These are phyloP conservation scores for Campoplex capitator DNA, from an alignment of 2,888 invertebrate genomes.

Conservation along the genomic window DNA sequence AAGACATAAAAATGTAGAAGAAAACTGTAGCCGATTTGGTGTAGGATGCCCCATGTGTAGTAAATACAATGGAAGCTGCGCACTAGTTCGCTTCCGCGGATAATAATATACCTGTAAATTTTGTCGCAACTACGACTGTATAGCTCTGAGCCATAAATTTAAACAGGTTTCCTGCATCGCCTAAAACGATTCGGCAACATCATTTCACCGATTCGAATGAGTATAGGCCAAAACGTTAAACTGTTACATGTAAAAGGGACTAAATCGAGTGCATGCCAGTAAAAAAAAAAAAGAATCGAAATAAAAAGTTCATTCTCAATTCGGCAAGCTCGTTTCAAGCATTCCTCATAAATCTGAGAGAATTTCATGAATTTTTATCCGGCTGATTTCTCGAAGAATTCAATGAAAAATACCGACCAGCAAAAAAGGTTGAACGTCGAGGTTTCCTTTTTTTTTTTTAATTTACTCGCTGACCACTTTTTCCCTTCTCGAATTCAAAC, in stretches of 20 bases:
- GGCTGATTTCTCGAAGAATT: neutral
- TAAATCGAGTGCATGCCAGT: slow-evolving; percentile 7
- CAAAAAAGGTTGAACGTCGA: neutral
- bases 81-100: slow-evolving; percentile 17
- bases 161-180: slow-evolving; percentile 38
- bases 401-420: neutral
- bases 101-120: slow-evolving; percentile 62
- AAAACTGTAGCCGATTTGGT: too few relatives aligned
- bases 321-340: neutral
- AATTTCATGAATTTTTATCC: slow-evolving; percentile 1
- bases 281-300: slow-evolving; percentile 17
- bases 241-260: slow-evolving; percentile 2
- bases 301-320: neutral
- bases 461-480: neutral
- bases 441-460: neutral
- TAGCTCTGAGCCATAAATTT: slow-evolving; percentile 38
- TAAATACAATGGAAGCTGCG: slow-evolving; percentile 22
- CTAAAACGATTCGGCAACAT: slow-evolving; percentile 40
- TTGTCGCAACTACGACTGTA: slow-evolving; percentile 29
- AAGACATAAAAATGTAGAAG: too few relatives aligned
- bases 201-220: slow-evolving; percentile 8
- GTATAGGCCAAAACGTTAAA: slow-evolving; percentile 10
- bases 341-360: neutral
- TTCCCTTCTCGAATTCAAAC: neutral
- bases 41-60: too few relatives aligned